Evolutionary conservation across 2,888 invertebrate genomes (phyloP).

Genomic region (Cremastinae sp.): DNA sequence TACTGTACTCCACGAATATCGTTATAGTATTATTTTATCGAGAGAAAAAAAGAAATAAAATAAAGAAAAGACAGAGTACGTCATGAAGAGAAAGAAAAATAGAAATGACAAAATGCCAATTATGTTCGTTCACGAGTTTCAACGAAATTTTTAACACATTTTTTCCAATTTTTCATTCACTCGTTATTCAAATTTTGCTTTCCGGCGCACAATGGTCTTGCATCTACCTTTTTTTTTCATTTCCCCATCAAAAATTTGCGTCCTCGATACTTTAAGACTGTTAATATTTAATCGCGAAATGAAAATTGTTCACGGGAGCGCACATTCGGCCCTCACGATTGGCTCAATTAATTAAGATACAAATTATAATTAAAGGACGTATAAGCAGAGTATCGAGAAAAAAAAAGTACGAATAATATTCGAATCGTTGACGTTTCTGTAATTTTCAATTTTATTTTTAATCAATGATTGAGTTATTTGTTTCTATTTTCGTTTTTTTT

Average conservation of each 20-base stretch:
- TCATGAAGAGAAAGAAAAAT: slow-evolving; percentile 20
- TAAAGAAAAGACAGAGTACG: slow-evolving; percentile 30
- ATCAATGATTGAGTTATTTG: background rate
- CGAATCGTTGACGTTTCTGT: slow-evolving; percentile 67
- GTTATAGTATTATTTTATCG: slow-evolving; percentile 65
- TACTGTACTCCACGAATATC: slow-evolving; percentile 60
- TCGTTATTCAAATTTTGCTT: slow-evolving; percentile 11
- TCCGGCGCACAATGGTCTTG: slow-evolving; percentile 44
- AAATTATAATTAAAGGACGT: slow-evolving; percentile 62
- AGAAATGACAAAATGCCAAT: slow-evolving; percentile 58
- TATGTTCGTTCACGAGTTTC: slow-evolving; percentile 60
- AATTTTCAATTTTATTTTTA: slow-evolving; percentile 56
- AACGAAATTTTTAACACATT: slow-evolving; percentile 35
- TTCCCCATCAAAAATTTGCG: slow-evolving; percentile 2
- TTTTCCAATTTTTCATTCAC: slow-evolving; percentile 15
- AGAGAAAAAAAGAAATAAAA: slow-evolving; percentile 51
- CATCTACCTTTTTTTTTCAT: slow-evolving; percentile 6
- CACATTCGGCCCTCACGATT: slow-evolving; percentile 70
- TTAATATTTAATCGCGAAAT: slow-evolving; percentile 32
- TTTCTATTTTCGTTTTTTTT: slow-evolving; percentile 40
- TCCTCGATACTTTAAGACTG: slow-evolving; percentile 51
- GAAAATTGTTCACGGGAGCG: slow-evolving; percentile 52
- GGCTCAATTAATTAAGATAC: slow-evolving; percentile 75
- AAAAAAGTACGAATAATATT: slow-evolving; percentile 33
- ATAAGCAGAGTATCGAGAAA: slow-evolving; percentile 9